Conservation (phyloP, 1,140 invertebrate genomes). For the Atta cephalotes region DNA sequence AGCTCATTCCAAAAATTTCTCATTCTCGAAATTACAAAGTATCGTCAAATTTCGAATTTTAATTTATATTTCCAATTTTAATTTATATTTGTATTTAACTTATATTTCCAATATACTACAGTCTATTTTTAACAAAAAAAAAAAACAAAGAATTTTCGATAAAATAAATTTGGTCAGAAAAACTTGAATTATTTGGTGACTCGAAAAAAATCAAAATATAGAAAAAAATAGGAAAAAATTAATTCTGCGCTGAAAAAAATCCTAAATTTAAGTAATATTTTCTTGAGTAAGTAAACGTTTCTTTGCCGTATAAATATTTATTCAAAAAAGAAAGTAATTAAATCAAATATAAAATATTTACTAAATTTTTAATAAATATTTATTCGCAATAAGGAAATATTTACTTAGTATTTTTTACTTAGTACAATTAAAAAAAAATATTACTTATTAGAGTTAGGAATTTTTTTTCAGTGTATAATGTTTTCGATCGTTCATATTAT, state of each 20-base stretch:
- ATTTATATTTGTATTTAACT: not conserved
- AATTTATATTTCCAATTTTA: constrained; percentile 1
- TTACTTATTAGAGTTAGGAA: no score
- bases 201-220: no score
- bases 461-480: no score
- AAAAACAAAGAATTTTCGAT: not conserved
- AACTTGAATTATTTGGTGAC: not conserved
- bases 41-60: not conserved
- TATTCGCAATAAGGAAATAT: no score
- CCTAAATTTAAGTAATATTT: no score
- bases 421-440: no score
- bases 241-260: not conserved
- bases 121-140: not conserved
- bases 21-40: not conserved
- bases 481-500: not conserved
- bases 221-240: not conserved
- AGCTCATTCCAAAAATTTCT: not conserved
- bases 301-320: no score
- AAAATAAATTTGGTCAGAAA: not conserved
- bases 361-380: no score
- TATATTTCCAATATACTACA: not conserved
- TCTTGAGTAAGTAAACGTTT: no score
- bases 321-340: no score
- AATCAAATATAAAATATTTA: no score
- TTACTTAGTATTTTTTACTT: no score